Base-by-base conservation (phyloP, 2,888 invertebrate species). In the Erannis defoliaria region DNA sequence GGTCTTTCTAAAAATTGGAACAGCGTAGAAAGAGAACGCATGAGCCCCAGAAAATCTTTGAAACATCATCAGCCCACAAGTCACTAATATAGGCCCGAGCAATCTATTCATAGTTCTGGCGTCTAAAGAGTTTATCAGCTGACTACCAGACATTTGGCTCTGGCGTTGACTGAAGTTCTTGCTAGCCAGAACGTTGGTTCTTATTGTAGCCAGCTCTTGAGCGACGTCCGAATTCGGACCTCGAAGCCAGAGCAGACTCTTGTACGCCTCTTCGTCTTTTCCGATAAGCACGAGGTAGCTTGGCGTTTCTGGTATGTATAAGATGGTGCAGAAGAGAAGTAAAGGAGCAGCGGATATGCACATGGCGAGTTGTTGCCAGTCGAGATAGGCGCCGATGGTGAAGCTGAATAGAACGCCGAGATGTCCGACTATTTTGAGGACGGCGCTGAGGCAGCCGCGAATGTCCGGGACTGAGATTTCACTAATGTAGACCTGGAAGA, bases 401-500 rank as follows among this genome's bases (percentile, higher is more conserved):
- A 97, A 98, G 53, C 97, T 96, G 78, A 97, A 94, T 31, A 98
- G 93, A 12, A 98, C 96, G 26, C 98, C 98, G 31, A 97, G 94
- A 81, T 97, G 97, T 16, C 97, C 96, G 66, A 96, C 96, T 68
- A 98, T 95, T 87, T 98, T 98, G 66, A 97, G 94, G 62, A 97
- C 95, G 5, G 97, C 97, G 80, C 97, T 97, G 58, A 98, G 93
- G 71, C 97, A 96, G 23, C 98, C 98, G 26, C 98, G 94, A 68
- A 97, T 96, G 65, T 97, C 96, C 1, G 97, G 97, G 19, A 97
- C 96, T 23, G 98, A 96, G 78, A 98, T 97, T 91, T 98, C 98
- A 78, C 97, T 97, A 78, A 98, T 96, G 93, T 98, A 98, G 18
- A 98, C 97, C 95, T 94, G 94, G 72, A 89, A 89, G 57, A 33